These are phyloP conservation scores for Phortica variegata DNA, from an alignment of 1,140 invertebrate species.

Conservation along the genomic window DNA sequence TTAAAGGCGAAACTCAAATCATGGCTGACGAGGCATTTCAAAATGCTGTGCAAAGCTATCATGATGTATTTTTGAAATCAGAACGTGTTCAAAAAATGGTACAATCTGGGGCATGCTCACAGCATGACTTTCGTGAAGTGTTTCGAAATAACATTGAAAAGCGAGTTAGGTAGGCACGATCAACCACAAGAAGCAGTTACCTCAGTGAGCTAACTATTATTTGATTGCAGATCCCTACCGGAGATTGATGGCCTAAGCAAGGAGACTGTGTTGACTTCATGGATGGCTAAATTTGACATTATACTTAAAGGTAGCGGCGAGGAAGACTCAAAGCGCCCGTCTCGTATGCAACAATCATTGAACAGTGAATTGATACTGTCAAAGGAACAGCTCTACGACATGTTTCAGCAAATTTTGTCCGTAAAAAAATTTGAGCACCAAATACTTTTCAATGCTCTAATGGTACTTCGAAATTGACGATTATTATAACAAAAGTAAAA, in stretches of 20 bases:
- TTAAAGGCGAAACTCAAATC: slow-evolving; percentile 95
- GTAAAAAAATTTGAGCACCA: slow-evolving; percentile 99
- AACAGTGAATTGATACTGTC: slow-evolving; percentile 90
- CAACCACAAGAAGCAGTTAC: too few relatives aligned
- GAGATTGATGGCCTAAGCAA: slow-evolving; percentile 99
- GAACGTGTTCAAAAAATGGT: slow-evolving; percentile 96
- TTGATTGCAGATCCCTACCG: slow-evolving; percentile 77
- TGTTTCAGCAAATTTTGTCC: slow-evolving; percentile 98
- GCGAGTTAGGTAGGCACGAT: slow-evolving; percentile 87
- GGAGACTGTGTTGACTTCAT: slow-evolving; percentile 97
- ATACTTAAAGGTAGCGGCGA: slow-evolving; percentile 90
- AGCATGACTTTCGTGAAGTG: slow-evolving; percentile 97
- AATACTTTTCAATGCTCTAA: slow-evolving; percentile 96
- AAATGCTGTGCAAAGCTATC: slow-evolving; percentile 97
- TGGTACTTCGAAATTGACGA: slow-evolving; percentile 63
- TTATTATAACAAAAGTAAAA: not conserved
- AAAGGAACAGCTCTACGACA: slow-evolving; percentile 98
- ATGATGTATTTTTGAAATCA: slow-evolving; percentile 95
- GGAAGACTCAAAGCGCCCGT: slow-evolving; percentile 83
- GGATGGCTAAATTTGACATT: slow-evolving; percentile 99
- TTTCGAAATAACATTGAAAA: slow-evolving; percentile 98
- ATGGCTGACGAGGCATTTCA: slow-evolving; percentile 99
- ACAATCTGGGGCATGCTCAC: slow-evolving; percentile 93
- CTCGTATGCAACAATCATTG: slow-evolving; percentile 82
- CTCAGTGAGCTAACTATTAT: not conserved